A percentile compares a stretch with the other conserved stretches of the same genome.
phyloP scores from a whole-genome alignment of 2,888 invertebrate genomes.

The Apoda limacodes region DNA sequence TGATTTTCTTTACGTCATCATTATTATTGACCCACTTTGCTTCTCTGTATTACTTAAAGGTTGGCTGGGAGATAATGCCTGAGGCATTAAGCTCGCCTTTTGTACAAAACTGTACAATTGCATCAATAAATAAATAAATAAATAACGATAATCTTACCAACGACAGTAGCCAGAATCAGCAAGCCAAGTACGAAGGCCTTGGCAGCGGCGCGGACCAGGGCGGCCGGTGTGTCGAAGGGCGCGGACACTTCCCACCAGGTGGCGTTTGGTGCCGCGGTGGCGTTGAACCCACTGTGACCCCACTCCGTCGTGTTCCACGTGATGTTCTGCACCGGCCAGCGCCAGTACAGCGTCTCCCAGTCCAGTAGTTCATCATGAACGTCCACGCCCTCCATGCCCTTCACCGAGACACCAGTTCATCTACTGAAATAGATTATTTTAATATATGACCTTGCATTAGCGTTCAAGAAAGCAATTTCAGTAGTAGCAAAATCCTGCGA shows the following conservation, averaged over 20 bases:
- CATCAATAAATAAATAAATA: too few species aligned
- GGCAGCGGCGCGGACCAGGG: constrained; percentile 72
- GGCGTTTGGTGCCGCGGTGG: constrained; percentile 39
- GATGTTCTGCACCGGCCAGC: constrained; percentile 41
- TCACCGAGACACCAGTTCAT: constrained; percentile 56
- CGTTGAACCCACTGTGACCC: constrained; percentile 43
- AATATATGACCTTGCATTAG: too few species aligned
- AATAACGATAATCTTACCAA: too few species aligned
- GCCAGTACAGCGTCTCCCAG: constrained; percentile 55
- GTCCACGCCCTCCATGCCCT: constrained; percentile 63
- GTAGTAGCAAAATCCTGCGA: too few species aligned
- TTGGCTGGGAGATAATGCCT: too few species aligned
- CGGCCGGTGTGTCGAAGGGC: constrained; percentile 61
- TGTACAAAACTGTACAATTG: too few species aligned
- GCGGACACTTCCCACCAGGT: constrained; percentile 54
- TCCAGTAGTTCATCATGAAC: constrained; percentile 46
- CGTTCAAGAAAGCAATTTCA: too few species aligned
- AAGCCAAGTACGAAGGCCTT: constrained; percentile 71
- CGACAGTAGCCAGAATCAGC: constrained; percentile 73
- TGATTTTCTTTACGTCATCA: too few species aligned
- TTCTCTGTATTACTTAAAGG: too few species aligned
- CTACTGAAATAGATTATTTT: too few species aligned
- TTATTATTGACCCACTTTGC: too few species aligned
- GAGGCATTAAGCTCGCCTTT: too few species aligned
- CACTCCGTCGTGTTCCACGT: constrained; percentile 48